These are phyloP conservation scores for Cardiocondyla obscurior DNA, from an alignment of 1,140 invertebrate genomes.

Conservation along the genomic window DNA sequence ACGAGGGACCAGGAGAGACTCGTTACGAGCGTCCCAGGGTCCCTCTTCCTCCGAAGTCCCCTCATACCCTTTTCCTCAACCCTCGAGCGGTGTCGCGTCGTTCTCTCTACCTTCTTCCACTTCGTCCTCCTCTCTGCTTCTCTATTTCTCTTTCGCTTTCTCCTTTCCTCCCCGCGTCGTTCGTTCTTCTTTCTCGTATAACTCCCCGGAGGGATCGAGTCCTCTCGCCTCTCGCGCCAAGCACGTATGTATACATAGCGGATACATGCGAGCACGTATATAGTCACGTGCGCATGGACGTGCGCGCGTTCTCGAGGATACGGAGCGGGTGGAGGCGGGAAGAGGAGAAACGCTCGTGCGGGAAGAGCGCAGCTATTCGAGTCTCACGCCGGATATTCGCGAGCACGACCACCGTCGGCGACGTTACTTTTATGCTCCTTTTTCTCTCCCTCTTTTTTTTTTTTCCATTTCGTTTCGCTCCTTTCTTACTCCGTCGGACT, in stretches of 20 bases:
- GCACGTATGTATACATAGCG: conserved; percentile 50
- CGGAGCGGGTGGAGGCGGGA: background rate
- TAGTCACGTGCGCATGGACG: conserved; percentile 46
- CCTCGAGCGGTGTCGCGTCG: conserved; percentile 30
- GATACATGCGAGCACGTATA: conserved; percentile 44
- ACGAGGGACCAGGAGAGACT: conserved; percentile 70
- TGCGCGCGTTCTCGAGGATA: conserved; percentile 41
- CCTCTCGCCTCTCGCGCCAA: conserved; percentile 52
- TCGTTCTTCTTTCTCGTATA: conserved; percentile 67
- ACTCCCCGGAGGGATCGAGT: conserved; percentile 66
- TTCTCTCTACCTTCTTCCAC: conserved; percentile 31
- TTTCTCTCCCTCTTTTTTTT: background rate
- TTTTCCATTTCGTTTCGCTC: background rate
- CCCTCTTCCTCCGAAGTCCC: conserved; percentile 42
- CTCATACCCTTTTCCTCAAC: conserved; percentile 55
- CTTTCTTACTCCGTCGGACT: conserved; percentile 29
- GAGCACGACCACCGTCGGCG: conserved; percentile 47
- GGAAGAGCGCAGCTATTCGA: conserved; percentile 51
- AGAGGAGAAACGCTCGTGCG: conserved; percentile 32
- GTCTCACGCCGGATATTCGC: conserved; percentile 52
- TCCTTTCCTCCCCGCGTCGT: background rate
- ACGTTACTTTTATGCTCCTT: conserved; percentile 40
- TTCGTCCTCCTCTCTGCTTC: conserved; percentile 2
- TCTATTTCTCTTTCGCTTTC: background rate
- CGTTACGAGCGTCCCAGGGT: conserved; percentile 72